phyloP scores from a whole-genome alignment of 1,140 invertebrate genomes.

The Diprion similis region DNA sequence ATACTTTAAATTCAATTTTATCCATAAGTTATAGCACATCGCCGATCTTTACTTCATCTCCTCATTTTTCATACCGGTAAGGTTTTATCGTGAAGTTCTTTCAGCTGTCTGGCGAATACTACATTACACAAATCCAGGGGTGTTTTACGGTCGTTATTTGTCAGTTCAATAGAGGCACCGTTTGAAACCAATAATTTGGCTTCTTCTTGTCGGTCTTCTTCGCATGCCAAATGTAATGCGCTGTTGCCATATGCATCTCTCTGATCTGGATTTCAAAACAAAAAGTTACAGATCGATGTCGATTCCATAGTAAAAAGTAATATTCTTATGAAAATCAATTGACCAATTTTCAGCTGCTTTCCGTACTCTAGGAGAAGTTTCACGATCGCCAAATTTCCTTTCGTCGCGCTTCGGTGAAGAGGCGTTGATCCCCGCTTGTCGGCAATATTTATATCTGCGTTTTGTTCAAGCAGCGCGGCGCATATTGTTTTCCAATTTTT shows the following conservation, averaged over 20 bases:
- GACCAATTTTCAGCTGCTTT: constrained; percentile 56
- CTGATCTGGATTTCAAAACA: constrained; percentile 54
- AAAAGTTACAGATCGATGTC: constrained; percentile 7
- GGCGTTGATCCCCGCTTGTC: constrained; percentile 82
- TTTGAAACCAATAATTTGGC: constrained; percentile 72
- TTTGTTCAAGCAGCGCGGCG: constrained; percentile 72
- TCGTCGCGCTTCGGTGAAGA: constrained; percentile 85
- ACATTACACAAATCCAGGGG: constrained; percentile 71
- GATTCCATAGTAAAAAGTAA: constrained; percentile 13
- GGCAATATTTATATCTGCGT: constrained; percentile 76
- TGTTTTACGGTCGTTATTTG: constrained; percentile 77
- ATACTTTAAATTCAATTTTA: constrained; percentile 8
- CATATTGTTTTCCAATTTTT: constrained; percentile 79
- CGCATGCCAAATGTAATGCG: constrained; percentile 83
- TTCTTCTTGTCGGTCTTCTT: constrained; percentile 78
- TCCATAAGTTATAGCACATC: neutral
- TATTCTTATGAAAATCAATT: constrained; percentile 14
- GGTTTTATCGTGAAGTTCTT: constrained; percentile 33
- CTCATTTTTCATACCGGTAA: neutral
- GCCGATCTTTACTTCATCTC: neutral
- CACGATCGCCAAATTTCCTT: constrained; percentile 76
- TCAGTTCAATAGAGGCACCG: constrained; percentile 68
- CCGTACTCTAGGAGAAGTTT: constrained; percentile 70
- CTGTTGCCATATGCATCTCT: constrained; percentile 75
- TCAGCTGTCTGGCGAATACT: constrained; percentile 49